These are phyloP conservation scores for Scotopteryx bipunctaria DNA, from an alignment of 2,888 invertebrate genomes.

Conservation along the genomic window DNA sequence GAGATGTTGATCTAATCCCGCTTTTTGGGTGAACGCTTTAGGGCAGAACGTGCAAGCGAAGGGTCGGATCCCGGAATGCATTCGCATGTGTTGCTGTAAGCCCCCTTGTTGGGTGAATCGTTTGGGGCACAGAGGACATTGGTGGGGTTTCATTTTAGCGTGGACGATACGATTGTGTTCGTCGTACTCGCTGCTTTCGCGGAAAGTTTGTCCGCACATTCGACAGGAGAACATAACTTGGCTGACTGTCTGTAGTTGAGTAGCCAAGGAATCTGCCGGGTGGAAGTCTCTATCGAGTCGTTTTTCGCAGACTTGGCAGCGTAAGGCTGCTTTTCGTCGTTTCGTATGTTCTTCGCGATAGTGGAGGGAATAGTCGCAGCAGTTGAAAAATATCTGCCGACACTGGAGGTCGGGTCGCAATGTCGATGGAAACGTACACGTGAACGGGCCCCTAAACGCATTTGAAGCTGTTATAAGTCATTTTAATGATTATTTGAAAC, in stretches of 20 bases:
- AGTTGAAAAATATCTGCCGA: constrained; percentile 73
- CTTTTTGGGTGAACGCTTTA: constrained; percentile 77
- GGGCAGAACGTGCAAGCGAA: constrained; percentile 71
- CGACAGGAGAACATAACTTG: constrained; percentile 60
- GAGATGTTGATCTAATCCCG: constrained; percentile 75
- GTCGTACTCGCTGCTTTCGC: constrained; percentile 60
- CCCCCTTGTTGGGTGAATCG: constrained; percentile 77
- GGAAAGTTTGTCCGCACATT: constrained; percentile 62
- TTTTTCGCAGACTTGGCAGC: constrained; percentile 79
- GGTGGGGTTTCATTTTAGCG: constrained; percentile 70
- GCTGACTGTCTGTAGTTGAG: constrained; percentile 44
- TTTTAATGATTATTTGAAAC: too few species aligned
- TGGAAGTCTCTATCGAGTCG: constrained; percentile 64
- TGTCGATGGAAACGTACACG: constrained; percentile 68
- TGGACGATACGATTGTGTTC: constrained; percentile 70
- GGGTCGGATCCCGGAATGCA: constrained; percentile 74
- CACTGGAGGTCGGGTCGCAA: constrained; percentile 68
- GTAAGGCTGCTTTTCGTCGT: constrained; percentile 70
- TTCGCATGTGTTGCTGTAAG: constrained; percentile 75
- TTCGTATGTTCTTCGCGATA: constrained; percentile 78
- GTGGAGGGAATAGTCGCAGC: constrained; percentile 77
- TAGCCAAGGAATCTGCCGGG: constrained; percentile 39
- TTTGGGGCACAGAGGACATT: constrained; percentile 71
- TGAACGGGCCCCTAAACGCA: constrained; percentile 68
- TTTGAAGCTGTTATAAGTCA: neutral